These are phyloP conservation scores for Sarcophaga rosellei DNA, from an alignment of 2,888 invertebrate genomes.

Conservation along the genomic window DNA sequence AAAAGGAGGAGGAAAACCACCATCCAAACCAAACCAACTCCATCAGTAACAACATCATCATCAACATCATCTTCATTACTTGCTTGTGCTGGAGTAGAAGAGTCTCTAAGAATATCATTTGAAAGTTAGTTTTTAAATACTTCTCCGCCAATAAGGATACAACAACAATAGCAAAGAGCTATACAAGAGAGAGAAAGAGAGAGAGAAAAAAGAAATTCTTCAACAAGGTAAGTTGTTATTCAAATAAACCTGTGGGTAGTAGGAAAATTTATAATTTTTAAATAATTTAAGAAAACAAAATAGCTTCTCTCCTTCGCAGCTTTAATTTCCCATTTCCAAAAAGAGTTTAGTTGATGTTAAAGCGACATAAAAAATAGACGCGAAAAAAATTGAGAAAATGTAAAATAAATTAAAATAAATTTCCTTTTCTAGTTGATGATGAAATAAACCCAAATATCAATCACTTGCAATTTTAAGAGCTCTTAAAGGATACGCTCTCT, in stretches of 20 bases:
- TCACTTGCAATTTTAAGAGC: conserved; percentile 8
- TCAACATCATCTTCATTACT: neutral
- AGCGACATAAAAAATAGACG: neutral
- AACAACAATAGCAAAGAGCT: conserved; percentile 29
- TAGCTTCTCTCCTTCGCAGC: too few relatives aligned
- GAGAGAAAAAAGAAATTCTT: conserved; percentile 3
- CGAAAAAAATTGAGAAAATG: neutral
- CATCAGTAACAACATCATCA: neutral
- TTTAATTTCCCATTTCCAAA: too few relatives aligned
- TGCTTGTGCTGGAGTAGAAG: conserved; percentile 1
- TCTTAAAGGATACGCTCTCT: neutral
- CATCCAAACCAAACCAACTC: conserved; percentile 6
- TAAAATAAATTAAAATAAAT: neutral
- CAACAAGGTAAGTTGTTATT: conserved; percentile 22
- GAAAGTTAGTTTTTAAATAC: conserved; percentile 15
- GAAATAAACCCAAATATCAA: neutral
- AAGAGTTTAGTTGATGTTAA: too few relatives aligned
- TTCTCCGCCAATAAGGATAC: conserved; percentile 16
- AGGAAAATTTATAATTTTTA: conserved; percentile 12
- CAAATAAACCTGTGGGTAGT: too few relatives aligned
- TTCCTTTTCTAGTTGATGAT: neutral
- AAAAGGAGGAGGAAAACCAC: conserved; percentile 17
- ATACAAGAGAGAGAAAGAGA: neutral
- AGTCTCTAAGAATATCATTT: neutral
- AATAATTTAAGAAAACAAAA: too few relatives aligned